These are phyloP conservation scores for Eufriesea mexicana DNA, from an alignment of 1,140 invertebrate species.

Conservation along the genomic window DNA sequence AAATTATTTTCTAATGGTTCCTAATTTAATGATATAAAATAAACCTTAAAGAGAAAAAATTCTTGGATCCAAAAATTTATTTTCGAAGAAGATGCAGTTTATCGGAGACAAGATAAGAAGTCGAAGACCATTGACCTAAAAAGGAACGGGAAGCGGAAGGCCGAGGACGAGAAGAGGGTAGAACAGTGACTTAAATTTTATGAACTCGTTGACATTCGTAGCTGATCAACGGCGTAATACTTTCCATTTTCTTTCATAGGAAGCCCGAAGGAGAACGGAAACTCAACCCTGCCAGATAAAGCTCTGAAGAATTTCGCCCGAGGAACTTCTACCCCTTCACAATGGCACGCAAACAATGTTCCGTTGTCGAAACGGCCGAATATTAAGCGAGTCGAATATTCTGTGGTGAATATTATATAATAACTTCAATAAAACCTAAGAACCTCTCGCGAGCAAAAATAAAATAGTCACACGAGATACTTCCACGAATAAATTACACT, in stretches of 20 bases:
- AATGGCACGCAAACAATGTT: constrained; percentile 3
- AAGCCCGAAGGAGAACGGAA: background rate
- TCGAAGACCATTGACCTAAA: background rate
- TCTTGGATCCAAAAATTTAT: background rate
- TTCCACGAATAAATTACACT: too few species aligned
- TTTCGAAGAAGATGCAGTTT: too few species aligned
- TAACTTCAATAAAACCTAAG: background rate
- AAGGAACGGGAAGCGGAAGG: background rate
- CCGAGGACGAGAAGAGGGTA: too few species aligned
- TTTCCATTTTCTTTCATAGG: background rate
- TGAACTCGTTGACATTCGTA: constrained; percentile 36
- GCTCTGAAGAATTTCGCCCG: background rate
- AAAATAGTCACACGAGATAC: too few species aligned
- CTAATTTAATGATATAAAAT: too few species aligned
- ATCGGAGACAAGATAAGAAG: background rate
- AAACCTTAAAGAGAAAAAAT: too few species aligned
- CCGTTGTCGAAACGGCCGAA: background rate
- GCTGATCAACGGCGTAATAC: constrained; percentile 33
- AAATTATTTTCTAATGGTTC: too few species aligned
- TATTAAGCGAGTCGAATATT: background rate
- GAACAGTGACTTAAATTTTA: constrained; percentile 20
- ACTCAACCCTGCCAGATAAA: background rate
- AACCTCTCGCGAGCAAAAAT: too few species aligned
- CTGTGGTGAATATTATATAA: too few species aligned
- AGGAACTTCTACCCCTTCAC: background rate